phyloP scores from a whole-genome alignment of 1,140 invertebrate species.

The Anoplolepis gracilipes region DNA sequence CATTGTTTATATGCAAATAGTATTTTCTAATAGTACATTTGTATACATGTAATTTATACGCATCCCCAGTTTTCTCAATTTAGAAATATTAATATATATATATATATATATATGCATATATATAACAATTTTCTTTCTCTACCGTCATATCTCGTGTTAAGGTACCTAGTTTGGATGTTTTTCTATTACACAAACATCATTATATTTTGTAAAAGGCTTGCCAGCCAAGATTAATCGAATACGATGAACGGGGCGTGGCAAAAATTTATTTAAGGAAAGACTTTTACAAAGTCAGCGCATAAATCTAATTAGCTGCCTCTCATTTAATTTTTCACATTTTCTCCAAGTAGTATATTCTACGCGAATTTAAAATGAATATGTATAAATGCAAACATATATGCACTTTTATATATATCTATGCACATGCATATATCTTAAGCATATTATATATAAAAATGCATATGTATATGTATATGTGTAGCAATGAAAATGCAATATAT shows the following conservation, averaged over 20 bases:
- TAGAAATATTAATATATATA: conserved; percentile 80
- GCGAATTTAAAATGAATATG: conserved; percentile 74
- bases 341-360: conserved; percentile 63
- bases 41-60: conserved; percentile 81
- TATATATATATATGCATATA: too few species aligned
- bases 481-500: conserved; percentile 52
- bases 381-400: conserved; percentile 69
- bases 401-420: conserved; percentile 63
- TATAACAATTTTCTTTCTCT: conserved; percentile 76
- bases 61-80: conserved; percentile 75
- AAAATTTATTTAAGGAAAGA: conserved; percentile 71
- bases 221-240: conserved; percentile 41
- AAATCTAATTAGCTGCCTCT: conserved; percentile 76
- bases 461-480: conserved; percentile 44
- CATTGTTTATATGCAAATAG: conserved; percentile 77
- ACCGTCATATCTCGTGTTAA: conserved; percentile 69
- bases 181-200: conserved; percentile 73
- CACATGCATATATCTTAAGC: conserved; percentile 48
- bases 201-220: conserved; percentile 73
- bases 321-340: conserved; percentile 65
- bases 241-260: conserved; percentile 47
- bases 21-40: conserved; percentile 80
- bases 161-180: conserved; percentile 65
- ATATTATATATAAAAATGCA: conserved; percentile 33
- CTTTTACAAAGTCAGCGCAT: conserved; percentile 69